Percentiles rank a stretch among this genome's conserved stretches.
Evolutionary conservation across 2,797 vertebrate genomes (phyloP).

Genomic region (Buceros bicornis): DNA sequence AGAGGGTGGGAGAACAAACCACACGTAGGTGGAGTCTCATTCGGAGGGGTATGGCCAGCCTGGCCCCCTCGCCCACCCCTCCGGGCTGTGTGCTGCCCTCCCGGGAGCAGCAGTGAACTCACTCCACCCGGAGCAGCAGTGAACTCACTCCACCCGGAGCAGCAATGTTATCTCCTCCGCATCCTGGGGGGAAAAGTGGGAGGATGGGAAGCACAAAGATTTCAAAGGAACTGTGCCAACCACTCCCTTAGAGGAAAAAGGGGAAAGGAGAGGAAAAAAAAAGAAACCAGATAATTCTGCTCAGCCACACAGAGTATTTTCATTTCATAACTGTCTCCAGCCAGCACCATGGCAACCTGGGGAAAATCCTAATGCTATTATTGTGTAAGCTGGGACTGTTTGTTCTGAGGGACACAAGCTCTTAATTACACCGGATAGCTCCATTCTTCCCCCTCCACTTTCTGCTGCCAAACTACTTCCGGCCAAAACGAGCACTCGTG

Average conservation of each 20-base stretch:
- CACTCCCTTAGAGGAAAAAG: conserved; percentile 41
- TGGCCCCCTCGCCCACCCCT: neutral
- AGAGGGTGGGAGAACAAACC: neutral
- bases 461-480: conserved; percentile 65
- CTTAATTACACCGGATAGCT: conserved; percentile 71
- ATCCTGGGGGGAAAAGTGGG: neutral
- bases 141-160: neutral
- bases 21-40: rapidly evolving
- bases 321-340: conserved; percentile 76
- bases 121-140: neutral
- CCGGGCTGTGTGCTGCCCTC: neutral
- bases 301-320: conserved; percentile 67
- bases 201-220: conserved; percentile 36
- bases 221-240: conserved; percentile 55
- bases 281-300: conserved; percentile 38
- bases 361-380: conserved; percentile 73
- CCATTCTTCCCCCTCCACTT: conserved; percentile 50
- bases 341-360: conserved; percentile 71
- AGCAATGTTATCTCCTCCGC: conserved; percentile 30
- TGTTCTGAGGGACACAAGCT: conserved; percentile 69
- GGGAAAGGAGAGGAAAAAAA: neutral
- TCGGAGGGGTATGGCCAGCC: neutral
- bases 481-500: conserved; percentile 26
- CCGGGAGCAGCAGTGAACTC: neutral
- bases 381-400: conserved; percentile 65